phyloP scores from a whole-genome alignment of 2,113 vertebrate genomes.

The Coregonus clupeaformis region DNA sequence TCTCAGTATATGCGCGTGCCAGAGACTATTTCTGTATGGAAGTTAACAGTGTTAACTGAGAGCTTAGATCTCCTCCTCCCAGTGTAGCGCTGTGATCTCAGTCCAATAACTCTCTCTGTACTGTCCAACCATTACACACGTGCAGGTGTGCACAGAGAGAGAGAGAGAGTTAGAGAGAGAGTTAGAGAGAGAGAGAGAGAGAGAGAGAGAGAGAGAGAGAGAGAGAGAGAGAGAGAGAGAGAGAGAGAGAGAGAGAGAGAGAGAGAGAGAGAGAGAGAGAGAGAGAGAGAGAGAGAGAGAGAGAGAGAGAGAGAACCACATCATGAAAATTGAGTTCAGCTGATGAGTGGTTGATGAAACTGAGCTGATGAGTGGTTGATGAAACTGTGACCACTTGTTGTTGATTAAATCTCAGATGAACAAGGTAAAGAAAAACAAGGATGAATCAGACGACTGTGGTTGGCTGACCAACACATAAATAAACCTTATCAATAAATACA shows the following conservation, averaged over 20 bases:
- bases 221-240: background rate
- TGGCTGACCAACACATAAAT: background rate
- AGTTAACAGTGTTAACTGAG: no score
- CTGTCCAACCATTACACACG: background rate
- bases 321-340: no score
- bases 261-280: no score
- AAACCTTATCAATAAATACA: background rate
- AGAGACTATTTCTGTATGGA: constrained; percentile 40
- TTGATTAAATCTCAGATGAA: background rate
- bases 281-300: no score
- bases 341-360: no score
- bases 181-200: no score
- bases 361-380: no score
- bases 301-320: no score
- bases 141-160: no score
- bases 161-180: no score
- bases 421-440: background rate
- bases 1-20: background rate
- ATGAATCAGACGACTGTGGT: background rate
- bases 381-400: background rate
- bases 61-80: constrained; percentile 61
- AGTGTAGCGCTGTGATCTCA: constrained; percentile 37
- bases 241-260: no score
- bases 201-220: no score
- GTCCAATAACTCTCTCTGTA: constrained; percentile 34